A percentile compares a stretch with the other conserved stretches of the same genome.
Evolutionary conservation across 1,140 invertebrate species (phyloP).

Genomic region (Ericerus pela): DNA sequence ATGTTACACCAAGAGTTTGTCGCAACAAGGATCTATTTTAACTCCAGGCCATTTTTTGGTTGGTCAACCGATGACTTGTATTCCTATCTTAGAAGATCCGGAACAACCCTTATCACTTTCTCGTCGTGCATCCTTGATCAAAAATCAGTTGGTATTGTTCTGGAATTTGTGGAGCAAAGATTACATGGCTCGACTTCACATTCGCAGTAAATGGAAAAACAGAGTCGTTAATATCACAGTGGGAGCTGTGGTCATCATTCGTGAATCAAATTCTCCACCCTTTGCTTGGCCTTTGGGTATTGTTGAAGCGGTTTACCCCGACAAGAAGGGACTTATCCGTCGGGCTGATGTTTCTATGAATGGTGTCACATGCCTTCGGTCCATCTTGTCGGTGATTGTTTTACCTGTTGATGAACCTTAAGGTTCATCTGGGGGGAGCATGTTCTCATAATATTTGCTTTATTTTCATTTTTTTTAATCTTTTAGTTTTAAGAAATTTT

Average conservation of each 20-base stretch:
- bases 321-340: background rate
- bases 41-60: conserved; percentile 29
- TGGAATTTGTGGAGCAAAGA: conserved; percentile 1
- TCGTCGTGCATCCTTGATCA: background rate
- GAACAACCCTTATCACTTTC: background rate
- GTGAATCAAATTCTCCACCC: background rate
- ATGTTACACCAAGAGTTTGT: background rate
- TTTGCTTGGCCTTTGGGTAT: background rate
- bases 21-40: conserved; percentile 14
- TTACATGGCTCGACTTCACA: conserved; percentile 9
- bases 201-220: conserved; percentile 1
- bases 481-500: no score
- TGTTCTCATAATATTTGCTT: no score
- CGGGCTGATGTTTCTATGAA: no score
- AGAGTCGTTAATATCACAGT: background rate
- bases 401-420: no score
- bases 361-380: no score
- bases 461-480: no score
- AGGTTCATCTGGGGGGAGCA: no score
- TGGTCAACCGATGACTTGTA: conserved; percentile 17
- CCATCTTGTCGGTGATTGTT: no score
- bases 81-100: background rate
- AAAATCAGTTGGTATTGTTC: conserved; percentile 8
- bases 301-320: background rate
- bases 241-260: background rate